Conservation (phyloP, 2,113 vertebrate genomes). For the Trematomus loennbergii region DNA sequence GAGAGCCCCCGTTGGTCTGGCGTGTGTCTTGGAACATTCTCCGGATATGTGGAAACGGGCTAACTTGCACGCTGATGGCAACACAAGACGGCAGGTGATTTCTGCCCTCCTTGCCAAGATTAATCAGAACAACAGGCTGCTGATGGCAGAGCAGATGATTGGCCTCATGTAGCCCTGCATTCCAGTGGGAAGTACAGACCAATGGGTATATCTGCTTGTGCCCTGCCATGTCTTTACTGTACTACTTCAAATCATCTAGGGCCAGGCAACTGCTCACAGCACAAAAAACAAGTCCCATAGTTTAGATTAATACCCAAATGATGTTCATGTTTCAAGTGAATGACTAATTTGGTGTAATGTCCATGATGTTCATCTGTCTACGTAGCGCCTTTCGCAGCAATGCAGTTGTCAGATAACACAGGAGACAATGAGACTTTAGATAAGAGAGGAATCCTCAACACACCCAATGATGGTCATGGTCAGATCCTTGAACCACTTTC, state of each 20-base stretch:
- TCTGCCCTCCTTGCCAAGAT: slow-evolving; percentile 64
- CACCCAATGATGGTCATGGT: neutral
- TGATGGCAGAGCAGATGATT: slow-evolving; percentile 52
- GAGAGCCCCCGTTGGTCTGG: slow-evolving; percentile 75
- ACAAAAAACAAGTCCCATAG: neutral
- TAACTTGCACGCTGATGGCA: slow-evolving; percentile 64
- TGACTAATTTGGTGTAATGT: slow-evolving; percentile 33
- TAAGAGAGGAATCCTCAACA: slow-evolving; percentile 46
- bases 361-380: slow-evolving; percentile 19
- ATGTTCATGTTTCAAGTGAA: slow-evolving; percentile 19
- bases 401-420: slow-evolving; percentile 29
- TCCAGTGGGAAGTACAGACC: slow-evolving; percentile 42
- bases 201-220: slow-evolving; percentile 31
- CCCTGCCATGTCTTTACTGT: slow-evolving; percentile 19
- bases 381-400: slow-evolving; percentile 1
- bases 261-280: slow-evolving; percentile 3
- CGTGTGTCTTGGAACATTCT: slow-evolving; percentile 76
- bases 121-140: slow-evolving; percentile 69
- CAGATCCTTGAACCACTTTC: neutral
- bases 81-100: slow-evolving; percentile 79
- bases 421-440: slow-evolving; percentile 32
- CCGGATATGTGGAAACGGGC: slow-evolving; percentile 75
- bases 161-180: slow-evolving; percentile 46
- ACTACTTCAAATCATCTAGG: slow-evolving; percentile 4
- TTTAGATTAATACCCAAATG: slow-evolving; percentile 37